These are phyloP conservation scores for Galaxea fascicularis DNA, from an alignment of 92 coral and sea anemone species.

Conservation along the genomic window DNA sequence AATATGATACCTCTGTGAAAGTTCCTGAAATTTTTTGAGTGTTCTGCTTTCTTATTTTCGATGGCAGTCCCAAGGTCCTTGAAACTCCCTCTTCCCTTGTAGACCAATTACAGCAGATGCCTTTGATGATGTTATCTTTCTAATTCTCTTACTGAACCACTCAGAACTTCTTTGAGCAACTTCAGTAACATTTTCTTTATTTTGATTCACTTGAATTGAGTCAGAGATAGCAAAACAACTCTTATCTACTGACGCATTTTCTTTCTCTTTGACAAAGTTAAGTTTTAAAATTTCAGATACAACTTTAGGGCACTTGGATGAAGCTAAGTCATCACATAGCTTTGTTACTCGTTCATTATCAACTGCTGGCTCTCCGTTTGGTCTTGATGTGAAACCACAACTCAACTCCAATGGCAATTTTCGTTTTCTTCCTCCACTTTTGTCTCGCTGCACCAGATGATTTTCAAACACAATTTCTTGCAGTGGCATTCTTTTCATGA, in stretches of 20 bases:
- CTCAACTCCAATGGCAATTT: constrained; percentile 46
- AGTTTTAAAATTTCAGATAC: constrained; percentile 34
- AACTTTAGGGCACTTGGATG: constrained; percentile 45
- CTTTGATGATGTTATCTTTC: constrained; percentile 45
- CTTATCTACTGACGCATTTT: too few relatives aligned
- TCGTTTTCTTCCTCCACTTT: constrained; percentile 50
- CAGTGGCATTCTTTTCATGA: too few relatives aligned
- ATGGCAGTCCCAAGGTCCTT: constrained; percentile 51
- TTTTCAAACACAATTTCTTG: too few relatives aligned
- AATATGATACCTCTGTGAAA: too few relatives aligned
- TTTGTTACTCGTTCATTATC: constrained; percentile 29
- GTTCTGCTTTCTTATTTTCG: too few relatives aligned
- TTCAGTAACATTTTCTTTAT: too few relatives aligned
- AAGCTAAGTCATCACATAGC: constrained; percentile 26
- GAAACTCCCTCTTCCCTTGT: constrained; percentile 30
- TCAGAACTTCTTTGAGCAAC: too few relatives aligned
- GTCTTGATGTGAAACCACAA: constrained; percentile 21
- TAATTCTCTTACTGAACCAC: constrained; percentile 30
- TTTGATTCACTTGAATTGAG: too few relatives aligned
- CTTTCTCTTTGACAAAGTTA: too few relatives aligned
- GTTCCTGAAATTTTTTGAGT: too few relatives aligned
- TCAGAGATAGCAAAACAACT: too few relatives aligned
- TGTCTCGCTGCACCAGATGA: constrained; percentile 28
- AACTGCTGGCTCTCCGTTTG: constrained; percentile 55
- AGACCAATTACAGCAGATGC: constrained; percentile 56